Evolutionary conservation across 2,888 invertebrate genomes (phyloP), one percentile per base, ranked within the genome.

Genomic region (Chaetogeoica ovagalla): DNA sequence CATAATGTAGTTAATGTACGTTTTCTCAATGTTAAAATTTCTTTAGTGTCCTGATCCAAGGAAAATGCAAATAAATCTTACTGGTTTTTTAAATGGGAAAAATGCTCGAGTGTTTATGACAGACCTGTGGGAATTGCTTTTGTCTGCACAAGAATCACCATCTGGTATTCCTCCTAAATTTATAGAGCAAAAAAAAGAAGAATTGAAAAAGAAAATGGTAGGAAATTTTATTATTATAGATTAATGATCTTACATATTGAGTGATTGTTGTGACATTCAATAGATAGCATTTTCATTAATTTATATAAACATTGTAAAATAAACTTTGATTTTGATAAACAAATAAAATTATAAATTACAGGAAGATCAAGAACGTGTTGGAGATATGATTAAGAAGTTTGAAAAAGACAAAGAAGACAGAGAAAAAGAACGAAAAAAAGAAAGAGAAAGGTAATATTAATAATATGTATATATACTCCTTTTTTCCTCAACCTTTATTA

Each of bases 51-150:
- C 97, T 76, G 97, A 98, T 89, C 97, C 97, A 71, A 95, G 96
- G 88, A 95, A 97, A 88, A 98, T 99, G 93, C 98, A 99, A 91
- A 99, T 99, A 86, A 99, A 99, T 88, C 89, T 99, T 87, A 99
- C 99, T 68, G 99, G 99, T 69, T 99, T 99, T 87, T 89, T 99
- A 83, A 98, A 99, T 86, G 97, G 97, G 17, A 96, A 96, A 87
- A 97, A 98, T 88, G 97, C 99, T 23, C 90, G 98, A 62, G 92
- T 95, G 84, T 99, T 99, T 87, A 97, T 98, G 94, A 94, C 94
- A 6, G 98, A 99, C 87, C 89, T 99, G 76, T 99, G 99, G 99
- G 93, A 94, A 83, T 88, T 98, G 84, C 88, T 99, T 83, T 90
- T 97, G 82, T 97, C 97, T 77, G 99, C 98, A 2, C 97, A 97